Base-by-base conservation (phyloP, 2,888 invertebrate species). In the Clistopyga incitator region DNA sequence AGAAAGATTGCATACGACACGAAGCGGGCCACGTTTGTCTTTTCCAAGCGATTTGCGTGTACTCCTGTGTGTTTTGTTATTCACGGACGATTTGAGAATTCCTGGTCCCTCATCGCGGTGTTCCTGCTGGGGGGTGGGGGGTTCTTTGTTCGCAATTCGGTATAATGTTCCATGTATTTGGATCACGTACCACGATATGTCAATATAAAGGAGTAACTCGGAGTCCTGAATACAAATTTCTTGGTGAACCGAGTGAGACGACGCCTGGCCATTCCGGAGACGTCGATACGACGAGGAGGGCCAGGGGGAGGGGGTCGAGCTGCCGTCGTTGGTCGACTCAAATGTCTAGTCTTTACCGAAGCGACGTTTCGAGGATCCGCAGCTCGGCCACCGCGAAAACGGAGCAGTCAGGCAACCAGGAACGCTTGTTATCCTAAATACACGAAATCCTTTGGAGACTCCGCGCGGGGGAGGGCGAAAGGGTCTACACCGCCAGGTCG, bases 111-210 rank as follows among this genome's bases (percentile, higher is more conserved):
- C 10, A 18, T 11, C 25, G 29, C 47, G 23, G 23, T 47, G 18
- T 54, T 18, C 38, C 70, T 64, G 15, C 56, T 34, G 11, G 80
- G 13, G 25, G 38, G 6, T 8, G 6, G 11, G n/a, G 3, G 29
- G 68, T 54, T 47, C 83, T 92, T 92, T 92, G 91, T 92, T 91
- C 92, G 89, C 88, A 88, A 89, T 90, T 90, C 88, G 90, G 92
- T 93, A 93, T 93, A 93, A 93, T 93, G 92, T 91, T 88, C 89
- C 92, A 92, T 91, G 93, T 93, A 93, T 93, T 93, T 93, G 93
- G 93, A 93, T 93, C 93, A 93, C 93, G 93, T 93, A 89, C 92
- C 86, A 88, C 91, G 92, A 93, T 93, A 93, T 92, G 93, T 93
- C 93, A 93, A 93, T 93, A 93, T 92, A 93, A 92, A 93, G 92